Evolutionary conservation across 2,113 vertebrate species (phyloP).

Genomic region (Passer domesticus): DNA sequence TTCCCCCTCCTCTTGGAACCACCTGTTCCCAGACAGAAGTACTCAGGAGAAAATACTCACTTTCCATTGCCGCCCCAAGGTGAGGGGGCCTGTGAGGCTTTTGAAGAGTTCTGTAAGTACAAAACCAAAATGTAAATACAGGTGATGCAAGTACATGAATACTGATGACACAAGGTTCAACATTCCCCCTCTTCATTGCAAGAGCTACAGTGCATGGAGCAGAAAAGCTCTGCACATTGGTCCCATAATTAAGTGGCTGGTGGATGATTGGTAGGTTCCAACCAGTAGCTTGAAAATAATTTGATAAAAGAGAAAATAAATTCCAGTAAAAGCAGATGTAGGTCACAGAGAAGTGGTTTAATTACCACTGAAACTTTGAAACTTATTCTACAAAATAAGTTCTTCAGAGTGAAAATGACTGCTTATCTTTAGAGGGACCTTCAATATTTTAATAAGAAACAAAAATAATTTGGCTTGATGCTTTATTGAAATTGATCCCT

Average conservation of each 20-base stretch:
- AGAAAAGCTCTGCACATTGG: slow-evolving; percentile 6
- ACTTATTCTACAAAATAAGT: slow-evolving; percentile 57
- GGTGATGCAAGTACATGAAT: slow-evolving; percentile 48
- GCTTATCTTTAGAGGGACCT: slow-evolving; percentile 45
- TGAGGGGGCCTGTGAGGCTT: slow-evolving; percentile 91
- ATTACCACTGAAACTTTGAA: slow-evolving; percentile 68
- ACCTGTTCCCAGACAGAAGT: slow-evolving; percentile 55
- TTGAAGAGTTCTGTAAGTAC: slow-evolving; percentile 89
- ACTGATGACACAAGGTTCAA: slow-evolving; percentile 58
- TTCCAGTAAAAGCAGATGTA: slow-evolving; percentile 64
- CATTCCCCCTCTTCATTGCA: neutral
- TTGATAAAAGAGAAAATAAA: slow-evolving; percentile 66
- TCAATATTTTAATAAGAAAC: slow-evolving; percentile 22
- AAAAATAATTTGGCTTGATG: neutral
- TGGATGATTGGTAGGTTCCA: slow-evolving; percentile 62
- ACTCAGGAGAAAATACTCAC: slow-evolving; percentile 81
- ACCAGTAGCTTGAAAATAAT: slow-evolving; percentile 60
- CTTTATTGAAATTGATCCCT: neutral
- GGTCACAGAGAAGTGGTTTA: slow-evolving; percentile 61
- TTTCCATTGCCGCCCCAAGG: slow-evolving; percentile 96
- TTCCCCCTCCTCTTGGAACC: neutral
- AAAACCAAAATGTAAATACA: slow-evolving; percentile 67
- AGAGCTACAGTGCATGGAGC: slow-evolving; percentile 15
- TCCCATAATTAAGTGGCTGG: slow-evolving; percentile 41
- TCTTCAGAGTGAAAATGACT: slow-evolving; percentile 37